A percentile compares a stretch with the other conserved stretches of the same genome.
phyloP scores from a whole-genome alignment of 92 coral and sea anemone genomes.

The Actinostola sp. region DNA sequence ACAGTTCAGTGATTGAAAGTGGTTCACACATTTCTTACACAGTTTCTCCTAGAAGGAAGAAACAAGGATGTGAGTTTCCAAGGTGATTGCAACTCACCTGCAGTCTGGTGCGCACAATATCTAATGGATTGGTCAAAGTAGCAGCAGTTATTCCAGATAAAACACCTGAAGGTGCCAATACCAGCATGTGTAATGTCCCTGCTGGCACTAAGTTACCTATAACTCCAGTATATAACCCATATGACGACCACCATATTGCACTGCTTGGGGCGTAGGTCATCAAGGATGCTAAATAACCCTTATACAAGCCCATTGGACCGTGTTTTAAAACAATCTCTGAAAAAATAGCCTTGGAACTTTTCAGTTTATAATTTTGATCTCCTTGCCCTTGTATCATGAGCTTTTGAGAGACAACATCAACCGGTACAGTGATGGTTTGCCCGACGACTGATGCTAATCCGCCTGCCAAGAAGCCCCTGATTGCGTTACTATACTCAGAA shows the following conservation, averaged over 20 bases:
- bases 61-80: neutral
- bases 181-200: slow-evolving; percentile 89
- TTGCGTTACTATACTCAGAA: slow-evolving; percentile 66
- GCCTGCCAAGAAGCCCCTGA: slow-evolving; percentile 95
- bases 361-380: slow-evolving; percentile 53
- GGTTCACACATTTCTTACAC: no score
- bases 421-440: slow-evolving; percentile 93
- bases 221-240: slow-evolving; percentile 81
- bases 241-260: slow-evolving; percentile 96
- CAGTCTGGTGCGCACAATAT: slow-evolving; percentile 87
- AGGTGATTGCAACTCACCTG: slow-evolving; percentile 60
- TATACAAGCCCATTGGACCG: slow-evolving; percentile 81
- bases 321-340: slow-evolving; percentile 57
- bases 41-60: no score
- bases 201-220: slow-evolving; percentile 82
- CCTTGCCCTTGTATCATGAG: slow-evolving; percentile 94
- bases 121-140: slow-evolving; percentile 88
- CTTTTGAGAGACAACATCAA: slow-evolving; percentile 88
- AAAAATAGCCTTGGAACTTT: slow-evolving; percentile 69
- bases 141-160: slow-evolving; percentile 95
- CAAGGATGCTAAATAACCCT: slow-evolving; percentile 85
- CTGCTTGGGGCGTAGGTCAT: slow-evolving; percentile 97
- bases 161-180: slow-evolving; percentile 83
- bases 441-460: slow-evolving; percentile 89
- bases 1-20: no score